These are phyloP conservation scores for Andrena trimmerana DNA, from an alignment of 2,888 invertebrate genomes.

Conservation along the genomic window DNA sequence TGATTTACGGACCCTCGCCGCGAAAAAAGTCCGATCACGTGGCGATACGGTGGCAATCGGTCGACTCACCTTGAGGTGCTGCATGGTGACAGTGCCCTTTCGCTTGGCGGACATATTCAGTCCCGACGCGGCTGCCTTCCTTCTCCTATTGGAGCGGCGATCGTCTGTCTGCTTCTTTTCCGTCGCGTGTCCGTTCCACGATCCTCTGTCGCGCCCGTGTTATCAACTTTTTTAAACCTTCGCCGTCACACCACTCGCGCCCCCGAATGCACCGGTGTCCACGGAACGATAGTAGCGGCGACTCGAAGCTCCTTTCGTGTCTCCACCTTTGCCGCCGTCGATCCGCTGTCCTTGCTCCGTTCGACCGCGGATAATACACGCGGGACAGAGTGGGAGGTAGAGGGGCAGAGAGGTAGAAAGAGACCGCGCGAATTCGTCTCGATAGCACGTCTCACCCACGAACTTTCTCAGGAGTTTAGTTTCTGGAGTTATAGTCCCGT, in stretches of 20 bases:
- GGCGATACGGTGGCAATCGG: conserved; percentile 56
- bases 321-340: background rate
- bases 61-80: conserved; percentile 87
- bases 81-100: conserved; percentile 91
- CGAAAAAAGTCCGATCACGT: conserved; percentile 61
- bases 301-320: conserved; percentile 9
- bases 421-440: conserved; percentile 33
- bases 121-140: conserved; percentile 61
- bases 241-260: conserved; percentile 46
- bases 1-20: conserved; percentile 16
- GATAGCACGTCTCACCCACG: conserved; percentile 41
- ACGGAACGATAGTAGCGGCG: conserved; percentile 42
- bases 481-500: conserved; percentile 30
- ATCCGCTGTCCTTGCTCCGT: conserved; percentile 17
- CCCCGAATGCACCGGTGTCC: conserved; percentile 50
- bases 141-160: conserved; percentile 62
- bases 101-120: conserved; percentile 90
- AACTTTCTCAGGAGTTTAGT: conserved; percentile 48
- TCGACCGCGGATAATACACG: conserved; percentile 14
- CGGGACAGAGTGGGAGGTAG: background rate
- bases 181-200: conserved; percentile 32
- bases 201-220: conserved; percentile 11
- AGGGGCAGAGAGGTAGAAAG: background rate
- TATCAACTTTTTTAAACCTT: conserved; percentile 38
- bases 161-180: conserved; percentile 48